phyloP scores from a whole-genome alignment of 2,797 vertebrate species.

The Amblyopsis hoosieri region DNA sequence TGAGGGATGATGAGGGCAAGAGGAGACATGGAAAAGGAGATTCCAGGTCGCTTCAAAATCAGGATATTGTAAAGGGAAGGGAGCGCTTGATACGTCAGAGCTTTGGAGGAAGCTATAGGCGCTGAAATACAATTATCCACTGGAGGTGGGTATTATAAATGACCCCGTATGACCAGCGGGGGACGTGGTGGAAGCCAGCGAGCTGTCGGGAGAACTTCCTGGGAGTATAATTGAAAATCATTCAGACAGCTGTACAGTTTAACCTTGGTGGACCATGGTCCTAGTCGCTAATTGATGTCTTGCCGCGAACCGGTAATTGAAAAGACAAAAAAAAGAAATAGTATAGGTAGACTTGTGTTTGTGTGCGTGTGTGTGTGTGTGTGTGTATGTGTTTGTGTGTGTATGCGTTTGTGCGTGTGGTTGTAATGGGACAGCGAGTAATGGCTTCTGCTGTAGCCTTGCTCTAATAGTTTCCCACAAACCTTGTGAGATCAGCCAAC shows the following conservation, averaged over 20 bases:
- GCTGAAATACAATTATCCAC: slow-evolving; percentile 61
- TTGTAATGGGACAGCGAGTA: not conserved
- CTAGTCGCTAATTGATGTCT: slow-evolving; percentile 75
- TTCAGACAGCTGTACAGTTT: slow-evolving; percentile 80
- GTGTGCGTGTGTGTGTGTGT: slow-evolving; percentile 14
- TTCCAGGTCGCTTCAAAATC: slow-evolving; percentile 43
- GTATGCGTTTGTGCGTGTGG: slow-evolving; percentile 12
- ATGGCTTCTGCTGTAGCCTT: too few relatives aligned
- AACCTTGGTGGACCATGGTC: slow-evolving; percentile 74
- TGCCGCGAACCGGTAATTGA: slow-evolving; percentile 56
- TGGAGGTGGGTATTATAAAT: slow-evolving; percentile 60
- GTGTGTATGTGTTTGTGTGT: not conserved
- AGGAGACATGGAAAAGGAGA: slow-evolving; percentile 15
- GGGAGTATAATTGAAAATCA: slow-evolving; percentile 79
- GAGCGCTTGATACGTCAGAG: slow-evolving; percentile 28
- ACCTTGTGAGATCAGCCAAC: not conserved
- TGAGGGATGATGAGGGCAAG: slow-evolving; percentile 10
- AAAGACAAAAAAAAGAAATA: slow-evolving; percentile 33
- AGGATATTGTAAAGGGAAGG: slow-evolving; percentile 63
- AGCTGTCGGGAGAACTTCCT: slow-evolving; percentile 60
- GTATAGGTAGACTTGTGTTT: slow-evolving; percentile 33
- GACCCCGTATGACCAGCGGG: slow-evolving; percentile 56
- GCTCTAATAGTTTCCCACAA: not conserved
- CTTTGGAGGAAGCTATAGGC: slow-evolving; percentile 32
- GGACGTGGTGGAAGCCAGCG: slow-evolving; percentile 40